Evolutionary conservation across 2,888 invertebrate species (phyloP), one percentile per base, ranked within the genome.

Genomic region (Ectropis crepuscularia): DNA sequence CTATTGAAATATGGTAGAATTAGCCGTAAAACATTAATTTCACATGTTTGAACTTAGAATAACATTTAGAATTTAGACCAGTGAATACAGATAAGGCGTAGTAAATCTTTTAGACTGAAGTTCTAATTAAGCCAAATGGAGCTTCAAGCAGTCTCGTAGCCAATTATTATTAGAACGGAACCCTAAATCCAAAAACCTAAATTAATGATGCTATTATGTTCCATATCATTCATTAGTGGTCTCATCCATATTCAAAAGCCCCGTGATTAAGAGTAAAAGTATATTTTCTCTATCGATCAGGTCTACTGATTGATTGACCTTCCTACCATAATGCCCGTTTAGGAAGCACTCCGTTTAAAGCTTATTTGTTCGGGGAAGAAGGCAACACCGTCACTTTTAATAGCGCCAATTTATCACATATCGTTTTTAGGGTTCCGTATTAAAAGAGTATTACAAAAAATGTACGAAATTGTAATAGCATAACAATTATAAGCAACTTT

Each of bases 201-300:
- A 77, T 77, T 75, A 79, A 82, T 81, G 80, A 86, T 85, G 80
- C 80, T 86, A 82, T 86, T 81, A 80, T 74, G 70, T 74, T 73
- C 74, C 71, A 82, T 28, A 28, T 28, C 16, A 28, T 28, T 28
- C 1, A 28, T 28, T 28, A 28, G 2, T 28, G 16, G 16, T 28
- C 16, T 88, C 82, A 87, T 88, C 80, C 77, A 87, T 87, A 89
- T 88, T 88, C 85, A 86, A 82, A 79, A 78, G 80, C 77, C 81
- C 74, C 80, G 81, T 87, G 80, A 85, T 87, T 84, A 89, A 89
- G 90, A 91, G 90, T 90, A 90, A 92, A 88, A 90, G 91, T 89
- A 80, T 84, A 83, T 87, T 83, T 80, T 77, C 78, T 74, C 79
- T 83, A 81, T 80, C 79, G 83, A 82, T 80, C 76, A 76, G 74